phyloP scores from a whole-genome alignment of 2,113 vertebrate genomes.

The Oryzias melastigma region DNA sequence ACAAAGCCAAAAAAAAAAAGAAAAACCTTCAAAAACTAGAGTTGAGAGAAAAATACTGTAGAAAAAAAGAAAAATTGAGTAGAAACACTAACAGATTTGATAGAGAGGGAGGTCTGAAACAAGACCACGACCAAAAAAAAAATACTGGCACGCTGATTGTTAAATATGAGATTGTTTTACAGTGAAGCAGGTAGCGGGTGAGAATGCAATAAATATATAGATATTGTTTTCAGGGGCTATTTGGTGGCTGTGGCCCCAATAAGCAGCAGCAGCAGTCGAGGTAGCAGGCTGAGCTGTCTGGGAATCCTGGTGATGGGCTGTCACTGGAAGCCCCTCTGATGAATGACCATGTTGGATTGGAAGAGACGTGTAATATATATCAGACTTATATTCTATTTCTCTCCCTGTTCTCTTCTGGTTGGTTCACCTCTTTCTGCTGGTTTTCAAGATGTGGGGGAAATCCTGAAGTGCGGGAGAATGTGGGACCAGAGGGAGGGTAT shows the following conservation, averaged over 20 bases:
- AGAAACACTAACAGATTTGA: slow-evolving; percentile 26
- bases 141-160: slow-evolving; percentile 59
- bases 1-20: slow-evolving; percentile 43
- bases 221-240: slow-evolving; percentile 78
- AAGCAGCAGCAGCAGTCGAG: slow-evolving; percentile 39
- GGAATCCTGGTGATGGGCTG: slow-evolving; percentile 76
- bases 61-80: slow-evolving; percentile 15
- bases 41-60: slow-evolving; percentile 38
- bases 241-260: slow-evolving; percentile 64
- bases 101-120: slow-evolving; percentile 13
- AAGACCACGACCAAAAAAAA: slow-evolving; percentile 5
- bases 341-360: slow-evolving; percentile 76
- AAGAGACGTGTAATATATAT: slow-evolving; percentile 83
- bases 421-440: slow-evolving; percentile 28
- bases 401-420: slow-evolving; percentile 26
- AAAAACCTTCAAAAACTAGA: slow-evolving; percentile 40
- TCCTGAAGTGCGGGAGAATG: slow-evolving; percentile 29
- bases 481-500: slow-evolving; percentile 8
- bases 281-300: slow-evolving; percentile 64
- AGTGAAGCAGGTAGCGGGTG: slow-evolving; percentile 71
- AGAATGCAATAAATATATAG: slow-evolving; percentile 78
- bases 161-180: slow-evolving; percentile 79
- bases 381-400: slow-evolving; percentile 69
- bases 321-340: slow-evolving; percentile 74
- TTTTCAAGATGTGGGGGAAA: slow-evolving; percentile 27